Percentiles rank a stretch among this genome's conserved stretches.
phyloP scores from a whole-genome alignment of 1,140 invertebrate genomes.

The Sarcophaga peregrina region DNA sequence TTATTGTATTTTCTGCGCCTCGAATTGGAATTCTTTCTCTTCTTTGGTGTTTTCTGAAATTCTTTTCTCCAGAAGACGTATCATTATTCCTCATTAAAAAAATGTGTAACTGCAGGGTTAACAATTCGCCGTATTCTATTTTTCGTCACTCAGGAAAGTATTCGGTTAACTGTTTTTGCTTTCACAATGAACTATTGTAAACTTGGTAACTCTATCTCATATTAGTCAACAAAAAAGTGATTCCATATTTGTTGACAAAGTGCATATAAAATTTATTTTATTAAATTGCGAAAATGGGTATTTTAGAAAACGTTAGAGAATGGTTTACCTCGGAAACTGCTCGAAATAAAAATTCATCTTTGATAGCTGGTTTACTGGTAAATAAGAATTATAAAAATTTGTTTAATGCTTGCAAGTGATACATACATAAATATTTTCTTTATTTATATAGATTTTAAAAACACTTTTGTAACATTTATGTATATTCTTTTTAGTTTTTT shows the following conservation, averaged over 20 bases:
- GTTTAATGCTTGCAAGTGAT: neutral
- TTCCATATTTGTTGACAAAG: neutral
- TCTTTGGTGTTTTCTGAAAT: no score
- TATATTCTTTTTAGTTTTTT: slow-evolving; percentile 77
- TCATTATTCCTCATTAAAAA: no score
- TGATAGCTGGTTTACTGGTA: slow-evolving; percentile 86
- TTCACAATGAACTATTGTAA: neutral
- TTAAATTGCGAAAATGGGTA: slow-evolving; percentile 50
- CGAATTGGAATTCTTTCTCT: no score
- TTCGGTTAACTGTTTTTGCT: no score
- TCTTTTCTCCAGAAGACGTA: no score
- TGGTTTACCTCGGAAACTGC: slow-evolving; percentile 71
- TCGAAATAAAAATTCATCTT: slow-evolving; percentile 84
- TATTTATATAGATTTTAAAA: slow-evolving; percentile 1
- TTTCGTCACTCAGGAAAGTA: no score
- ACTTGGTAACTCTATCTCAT: neutral
- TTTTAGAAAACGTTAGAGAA: slow-evolving; percentile 53
- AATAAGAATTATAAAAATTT: slow-evolving; percentile 43
- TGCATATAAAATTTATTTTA: neutral
- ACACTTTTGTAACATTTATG: neutral
- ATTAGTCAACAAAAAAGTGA: slow-evolving; percentile 44
- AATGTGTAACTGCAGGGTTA: no score
- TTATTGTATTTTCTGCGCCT: no score
- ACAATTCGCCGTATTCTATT: no score
- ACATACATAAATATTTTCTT: neutral